Conservation (phyloP, 2,113 vertebrate species). For the Sinocyclocheilus anophthalmus region DNA sequence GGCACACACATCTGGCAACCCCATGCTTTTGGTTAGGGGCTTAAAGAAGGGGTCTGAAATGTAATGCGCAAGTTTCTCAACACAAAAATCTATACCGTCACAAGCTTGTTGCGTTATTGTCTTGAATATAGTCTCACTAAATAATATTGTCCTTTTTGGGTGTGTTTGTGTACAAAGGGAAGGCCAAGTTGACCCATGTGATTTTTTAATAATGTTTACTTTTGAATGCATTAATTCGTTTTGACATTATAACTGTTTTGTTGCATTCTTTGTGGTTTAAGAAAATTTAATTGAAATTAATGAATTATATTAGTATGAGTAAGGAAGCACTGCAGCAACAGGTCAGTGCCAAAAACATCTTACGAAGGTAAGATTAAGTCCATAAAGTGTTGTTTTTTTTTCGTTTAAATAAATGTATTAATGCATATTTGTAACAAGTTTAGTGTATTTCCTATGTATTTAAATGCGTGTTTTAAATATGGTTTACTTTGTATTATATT, state of each 20-base stretch:
- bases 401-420: neutral
- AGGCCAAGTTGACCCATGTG: neutral
- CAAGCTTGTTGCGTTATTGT: neutral
- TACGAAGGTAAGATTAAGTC: neutral
- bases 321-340: too few relatives aligned
- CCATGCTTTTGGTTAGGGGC: constrained; percentile 47
- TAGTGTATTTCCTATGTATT: neutral
- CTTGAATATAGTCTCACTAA: neutral
- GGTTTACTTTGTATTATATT: neutral
- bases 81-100: too few relatives aligned
- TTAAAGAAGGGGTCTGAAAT: constrained; percentile 27
- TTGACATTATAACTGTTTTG: neutral
- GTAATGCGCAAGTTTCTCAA: constrained; percentile 27
- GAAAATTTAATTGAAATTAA: too few relatives aligned
- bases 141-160: neutral
- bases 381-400: neutral
- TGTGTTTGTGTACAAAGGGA: neutral
- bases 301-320: neutral
- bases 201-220: neutral
- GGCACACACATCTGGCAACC: constrained; percentile 44
- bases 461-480: neutral
- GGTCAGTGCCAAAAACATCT: neutral
- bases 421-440: neutral
- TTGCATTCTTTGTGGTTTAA: neutral
- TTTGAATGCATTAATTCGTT: neutral